Evolutionary conservation across 2,888 invertebrate species (phyloP).

Genomic region (Clivina fossor): DNA sequence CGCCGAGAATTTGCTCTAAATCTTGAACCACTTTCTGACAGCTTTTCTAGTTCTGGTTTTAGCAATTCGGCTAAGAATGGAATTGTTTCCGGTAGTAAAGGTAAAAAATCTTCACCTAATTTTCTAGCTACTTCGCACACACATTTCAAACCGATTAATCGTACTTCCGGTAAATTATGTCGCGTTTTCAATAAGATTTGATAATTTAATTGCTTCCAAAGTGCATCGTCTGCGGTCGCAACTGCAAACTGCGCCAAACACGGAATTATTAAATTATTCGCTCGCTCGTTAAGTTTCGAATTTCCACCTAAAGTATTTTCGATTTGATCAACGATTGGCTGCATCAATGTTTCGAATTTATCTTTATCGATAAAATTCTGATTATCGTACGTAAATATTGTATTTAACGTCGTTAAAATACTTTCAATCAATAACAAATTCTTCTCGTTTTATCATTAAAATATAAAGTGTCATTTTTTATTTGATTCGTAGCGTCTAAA

Average conservation of each 20-base stretch:
- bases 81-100: conserved; percentile 88
- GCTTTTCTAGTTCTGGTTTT: conserved; percentile 82
- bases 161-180: conserved; percentile 71
- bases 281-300: conserved; percentile 61
- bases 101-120: conserved; percentile 85
- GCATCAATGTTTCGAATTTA: conserved; percentile 80
- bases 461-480: conserved; percentile 58
- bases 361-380: conserved; percentile 84
- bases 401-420: conserved; percentile 72
- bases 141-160: conserved; percentile 70
- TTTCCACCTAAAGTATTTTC: conserved; percentile 72
- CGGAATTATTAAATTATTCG: conserved; percentile 66
- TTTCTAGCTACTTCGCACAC: conserved; percentile 79
- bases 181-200: conserved; percentile 87
- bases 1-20: conserved; percentile 83
- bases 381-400: conserved; percentile 80
- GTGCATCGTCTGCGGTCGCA: conserved; percentile 79
- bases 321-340: conserved; percentile 85
- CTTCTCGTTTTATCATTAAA: conserved; percentile 59
- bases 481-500: conserved; percentile 68
- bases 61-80: conserved; percentile 91
- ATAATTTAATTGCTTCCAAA: conserved; percentile 90
- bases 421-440: conserved; percentile 67
- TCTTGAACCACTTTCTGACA: conserved; percentile 81
- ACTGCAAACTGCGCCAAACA: conserved; percentile 82